Evolutionary conservation across 2,888 invertebrate genomes (phyloP), one percentile per base, ranked within the genome.

Genomic region (Ichneumoninae sp.): DNA sequence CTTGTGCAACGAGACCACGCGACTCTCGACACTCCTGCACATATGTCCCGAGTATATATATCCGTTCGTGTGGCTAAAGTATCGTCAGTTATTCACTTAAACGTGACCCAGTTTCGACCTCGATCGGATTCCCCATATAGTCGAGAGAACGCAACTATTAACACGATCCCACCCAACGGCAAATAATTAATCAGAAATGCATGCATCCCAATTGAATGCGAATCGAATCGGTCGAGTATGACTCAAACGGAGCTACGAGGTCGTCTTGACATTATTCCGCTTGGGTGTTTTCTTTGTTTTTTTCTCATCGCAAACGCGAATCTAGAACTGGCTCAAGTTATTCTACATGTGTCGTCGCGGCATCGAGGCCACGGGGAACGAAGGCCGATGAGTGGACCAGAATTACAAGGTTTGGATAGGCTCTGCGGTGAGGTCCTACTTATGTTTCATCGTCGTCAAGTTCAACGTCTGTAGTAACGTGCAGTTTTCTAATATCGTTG

Each of bases 311-410:
- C 30, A 63, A 19, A 33, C 19, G 16, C 33, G 68, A 76, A 86
- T 89, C 86, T 86, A 87, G 86, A 85, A 87, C 85, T 84, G 82
- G 79, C 76, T 81, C 80, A 80, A 87, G 85, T 86, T 87, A 76
- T 82, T 78, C 68, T 54, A 60, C 66, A 47, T 71, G 73, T 57
- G 74, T 65, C 47, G 33, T 30, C 33, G 30, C 19, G 30, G 44
- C 66, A 79, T 75, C 83, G 80, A 86, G 85, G 85, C 57, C 83
- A 74, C n/a, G 40, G 1, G 40, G 26, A 4, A 68, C 83, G 57
- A 75, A 79, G 71, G 76, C 71, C 79, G 10, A 52, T 54, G 70
- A 69, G 26, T 33, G 85, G 85, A 66, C 76, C 71, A 54, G 83
- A 86, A 82, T 87, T 30, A 68, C 86, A 83, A 85, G 85, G 83